Base-by-base conservation (phyloP, 2,888 invertebrate species). In the Caenorhabditis panamensis region DNA sequence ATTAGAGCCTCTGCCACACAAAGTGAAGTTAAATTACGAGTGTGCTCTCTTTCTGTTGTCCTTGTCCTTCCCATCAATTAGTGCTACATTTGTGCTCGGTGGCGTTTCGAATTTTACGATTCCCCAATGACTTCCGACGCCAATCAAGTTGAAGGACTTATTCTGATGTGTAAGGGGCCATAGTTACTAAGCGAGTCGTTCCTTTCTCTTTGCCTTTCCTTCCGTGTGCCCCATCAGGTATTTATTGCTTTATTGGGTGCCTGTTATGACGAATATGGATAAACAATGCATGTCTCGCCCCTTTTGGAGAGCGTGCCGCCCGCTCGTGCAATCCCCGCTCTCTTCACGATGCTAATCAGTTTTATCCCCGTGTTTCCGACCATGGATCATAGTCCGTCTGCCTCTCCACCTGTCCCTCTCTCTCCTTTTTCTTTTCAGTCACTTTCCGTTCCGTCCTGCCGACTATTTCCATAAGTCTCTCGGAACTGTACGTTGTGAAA, bases 221-320 rank as follows among this genome's bases (percentile, higher is more conserved):
- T 53, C 66, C 16, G 5, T 51, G 22, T 26, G 22, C 26, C 49
- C 13, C 61, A 69, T 69, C 24, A 61, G 61, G 53, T 69, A 69
- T 62, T 72, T 63, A 63, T 47, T 54, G 31, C n/a, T 63, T 62
- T 62, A 61, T 61, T 61, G 53, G 56, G 67, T 51, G 13, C 66
- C 13, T 59, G 36, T 62, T 53, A 44, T 62, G 53, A 62, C 41
- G 20, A 62, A 36, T 13, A 13, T 13, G 31, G 41, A 71, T 53
- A 41, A 62, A 71, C 62, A 71, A 69, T 61, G 51, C 37, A 68
- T 68, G 67, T 58, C 16, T 24, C 26, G 18, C 37, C 4, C 22
- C 28, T 24, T 49, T 51, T 37, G n/a, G 18, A 37, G 16, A 51
- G 24, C 58, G 36, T 49, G 61, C 51, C 51, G 49, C 37, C 37